Conservation (phyloP, 2,113 vertebrate genomes). For the Ivindomyrus marchei region DNA sequence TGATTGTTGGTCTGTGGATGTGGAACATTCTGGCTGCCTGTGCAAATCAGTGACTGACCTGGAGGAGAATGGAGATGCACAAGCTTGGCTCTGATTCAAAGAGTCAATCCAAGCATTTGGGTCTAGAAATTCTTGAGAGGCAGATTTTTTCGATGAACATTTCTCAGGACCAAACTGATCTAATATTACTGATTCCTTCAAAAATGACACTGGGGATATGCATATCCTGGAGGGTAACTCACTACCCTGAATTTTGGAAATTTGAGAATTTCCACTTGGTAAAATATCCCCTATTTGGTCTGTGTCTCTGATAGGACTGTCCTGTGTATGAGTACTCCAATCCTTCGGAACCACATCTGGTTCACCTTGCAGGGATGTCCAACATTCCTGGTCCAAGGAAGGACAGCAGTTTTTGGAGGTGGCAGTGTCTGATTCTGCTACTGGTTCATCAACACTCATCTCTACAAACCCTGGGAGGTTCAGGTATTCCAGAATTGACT, state of each 20-base stretch:
- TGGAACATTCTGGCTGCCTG: background rate
- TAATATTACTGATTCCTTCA: background rate
- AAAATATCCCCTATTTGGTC: background rate
- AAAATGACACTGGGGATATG: constrained; percentile 15
- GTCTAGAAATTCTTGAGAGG: constrained; percentile 41
- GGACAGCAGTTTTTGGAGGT: constrained; percentile 21
- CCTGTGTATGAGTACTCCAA: background rate
- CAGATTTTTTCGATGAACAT: background rate
- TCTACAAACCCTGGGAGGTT: constrained; percentile 43
- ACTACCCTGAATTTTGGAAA: background rate
- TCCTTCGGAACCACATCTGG: background rate
- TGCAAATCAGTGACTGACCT: constrained; percentile 7
- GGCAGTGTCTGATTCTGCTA: constrained; percentile 25
- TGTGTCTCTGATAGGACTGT: background rate
- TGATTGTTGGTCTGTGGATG: constrained; percentile 17
- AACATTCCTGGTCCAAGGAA: constrained; percentile 23
- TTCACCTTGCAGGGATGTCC: background rate
- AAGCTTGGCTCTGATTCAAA: constrained; percentile 45
- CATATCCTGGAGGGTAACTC: background rate
- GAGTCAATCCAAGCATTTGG: constrained; percentile 62
- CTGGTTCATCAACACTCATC: constrained; percentile 67
- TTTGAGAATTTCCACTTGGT: background rate
- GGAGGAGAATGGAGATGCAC: constrained; percentile 25
- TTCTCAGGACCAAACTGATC: constrained; percentile 19
- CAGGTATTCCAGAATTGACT: constrained; percentile 14